These are phyloP conservation scores for Crotophaga sulcirostris DNA, from an alignment of 2,113 vertebrate species.

Conservation along the genomic window DNA sequence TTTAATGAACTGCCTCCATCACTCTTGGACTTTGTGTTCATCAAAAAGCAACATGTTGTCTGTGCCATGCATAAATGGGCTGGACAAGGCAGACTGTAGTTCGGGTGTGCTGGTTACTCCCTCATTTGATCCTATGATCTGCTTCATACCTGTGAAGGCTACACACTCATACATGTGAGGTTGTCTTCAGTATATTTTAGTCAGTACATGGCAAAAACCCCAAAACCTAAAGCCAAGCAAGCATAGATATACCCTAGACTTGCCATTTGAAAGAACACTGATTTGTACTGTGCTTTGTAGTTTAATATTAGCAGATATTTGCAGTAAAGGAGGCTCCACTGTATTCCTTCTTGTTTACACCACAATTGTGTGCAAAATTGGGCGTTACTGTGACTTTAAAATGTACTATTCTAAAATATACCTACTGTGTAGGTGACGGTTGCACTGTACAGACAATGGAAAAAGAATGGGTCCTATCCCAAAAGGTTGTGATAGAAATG, in stretches of 20 bases:
- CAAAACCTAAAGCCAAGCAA: background rate
- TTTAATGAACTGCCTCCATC: background rate
- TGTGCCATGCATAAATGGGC: background rate
- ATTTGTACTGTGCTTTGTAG: background rate
- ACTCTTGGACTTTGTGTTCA: background rate
- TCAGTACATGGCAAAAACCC: background rate
- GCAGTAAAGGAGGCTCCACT: background rate
- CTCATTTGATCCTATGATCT: background rate
- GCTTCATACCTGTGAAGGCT: background rate
- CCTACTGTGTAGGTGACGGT: background rate
- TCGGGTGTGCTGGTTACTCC: background rate
- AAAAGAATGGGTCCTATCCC: background rate
- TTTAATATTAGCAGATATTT: background rate
- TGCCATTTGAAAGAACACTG: background rate
- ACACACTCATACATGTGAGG: background rate
- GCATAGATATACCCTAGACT: background rate
- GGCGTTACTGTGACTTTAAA: background rate
- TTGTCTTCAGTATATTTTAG: background rate
- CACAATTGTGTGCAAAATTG: background rate
- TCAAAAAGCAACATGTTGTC: background rate
- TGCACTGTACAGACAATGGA: background rate
- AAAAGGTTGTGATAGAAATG: background rate
- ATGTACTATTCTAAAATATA: background rate
- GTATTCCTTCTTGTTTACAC: background rate
- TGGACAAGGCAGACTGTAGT: background rate